Base-by-base conservation (phyloP, 2,888 invertebrate species). In the Chymomyza amoena region DNA sequence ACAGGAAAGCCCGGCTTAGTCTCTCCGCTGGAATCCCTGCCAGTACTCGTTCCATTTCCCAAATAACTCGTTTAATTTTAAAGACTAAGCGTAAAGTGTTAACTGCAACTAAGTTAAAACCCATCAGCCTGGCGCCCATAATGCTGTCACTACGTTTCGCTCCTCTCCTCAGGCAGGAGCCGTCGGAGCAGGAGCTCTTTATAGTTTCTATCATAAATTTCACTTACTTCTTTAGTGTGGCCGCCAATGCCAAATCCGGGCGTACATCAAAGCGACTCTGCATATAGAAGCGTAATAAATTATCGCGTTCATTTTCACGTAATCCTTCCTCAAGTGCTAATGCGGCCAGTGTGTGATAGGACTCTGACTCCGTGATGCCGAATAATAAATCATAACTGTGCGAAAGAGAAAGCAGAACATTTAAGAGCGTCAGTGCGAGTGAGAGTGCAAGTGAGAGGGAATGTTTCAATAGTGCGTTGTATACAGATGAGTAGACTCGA, bases 321-420 rank as follows among this genome's bases (percentile, higher is more conserved):
- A 97, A 93, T 16, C 97, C 97, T 75, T 95, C 94, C 69, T 94
- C 93, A 28, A 96, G 91, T 74, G 95, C 95, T 81, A 84, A 84
- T 16, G 95, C 95, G 65, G 95, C 95, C 77, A 97, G 93, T 73
- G 95, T 93, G 89, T 96, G 95, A 89, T 96, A 95, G 83, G 95
- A 95, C 90, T 97, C 97, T 77, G 95, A 92, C 91, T 97, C 96
- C 18, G 97, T 96, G 66, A 97, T 94, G 25, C 98, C 98, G 87
- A 96, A 96, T 91, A 98, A 93, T 77, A 98, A 92, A 91, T 97
- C 97, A 91, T 96, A 97, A 84, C 96, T 96, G 91, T 62, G 90
- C 81, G 59, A 81, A 60, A 59, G 20, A 60, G 32, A 66, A 16
- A 50, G 45, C 28, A 61, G 57, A 57, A 45, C 39, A 51, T 16